phyloP scores from a whole-genome alignment of 2,113 vertebrate species.

The Heterochromis multidens region DNA sequence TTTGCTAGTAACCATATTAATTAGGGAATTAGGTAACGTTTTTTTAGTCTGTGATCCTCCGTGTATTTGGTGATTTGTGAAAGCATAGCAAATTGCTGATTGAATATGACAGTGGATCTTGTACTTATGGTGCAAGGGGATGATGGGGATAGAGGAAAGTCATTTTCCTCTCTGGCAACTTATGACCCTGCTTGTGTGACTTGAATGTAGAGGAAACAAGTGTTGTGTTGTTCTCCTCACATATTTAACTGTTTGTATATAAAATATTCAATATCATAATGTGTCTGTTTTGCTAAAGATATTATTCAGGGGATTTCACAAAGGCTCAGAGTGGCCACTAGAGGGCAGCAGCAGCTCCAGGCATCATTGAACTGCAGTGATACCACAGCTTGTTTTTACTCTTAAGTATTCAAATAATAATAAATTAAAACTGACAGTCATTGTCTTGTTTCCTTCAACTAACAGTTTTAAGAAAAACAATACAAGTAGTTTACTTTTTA shows the following conservation, averaged over 20 bases:
- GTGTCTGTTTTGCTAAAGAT: slow-evolving; percentile 11
- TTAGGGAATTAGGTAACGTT: not conserved
- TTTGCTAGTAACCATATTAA: slow-evolving; percentile 12
- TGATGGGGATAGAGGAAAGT: not conserved
- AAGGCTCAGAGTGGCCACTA: not conserved
- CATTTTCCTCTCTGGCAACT: slow-evolving; percentile 5
- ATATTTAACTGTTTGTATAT: slow-evolving; percentile 58
- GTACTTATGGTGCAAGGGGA: not conserved
- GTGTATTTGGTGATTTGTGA: not conserved
- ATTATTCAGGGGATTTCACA: not conserved
- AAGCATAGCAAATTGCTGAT: not conserved
- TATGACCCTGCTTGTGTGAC: slow-evolving; percentile 24
- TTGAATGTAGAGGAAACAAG: slow-evolving; percentile 16
- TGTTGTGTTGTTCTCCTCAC: not conserved
- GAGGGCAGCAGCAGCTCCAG: not conserved
- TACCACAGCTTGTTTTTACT: not conserved
- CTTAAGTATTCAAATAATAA: not conserved
- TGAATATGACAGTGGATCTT: not conserved
- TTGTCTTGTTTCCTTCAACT: not conserved
- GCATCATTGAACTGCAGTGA: not conserved
- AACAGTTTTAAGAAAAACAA: not conserved
- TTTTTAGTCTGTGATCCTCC: not conserved
- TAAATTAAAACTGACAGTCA: not conserved
- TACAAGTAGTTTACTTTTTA: not conserved
- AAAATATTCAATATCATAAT: slow-evolving; percentile 13